A percentile compares a stretch with the other conserved stretches of the same genome.
Evolutionary conservation across 2,888 invertebrate species (phyloP).

Genomic region (Meteorus cinctellus): DNA sequence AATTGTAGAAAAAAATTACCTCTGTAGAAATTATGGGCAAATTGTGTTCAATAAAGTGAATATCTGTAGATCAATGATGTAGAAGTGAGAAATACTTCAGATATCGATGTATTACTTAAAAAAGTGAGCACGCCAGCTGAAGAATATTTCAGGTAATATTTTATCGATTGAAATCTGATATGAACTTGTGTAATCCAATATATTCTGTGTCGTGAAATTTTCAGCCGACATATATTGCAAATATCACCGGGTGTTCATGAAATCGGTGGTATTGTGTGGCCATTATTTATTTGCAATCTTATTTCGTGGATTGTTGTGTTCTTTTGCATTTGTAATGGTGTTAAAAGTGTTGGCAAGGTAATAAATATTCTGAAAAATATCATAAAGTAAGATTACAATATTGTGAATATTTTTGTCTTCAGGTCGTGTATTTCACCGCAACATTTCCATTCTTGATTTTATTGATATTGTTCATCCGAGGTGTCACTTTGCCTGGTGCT

Average conservation of each 20-base stretch:
- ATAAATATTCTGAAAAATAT: conserved; percentile 10
- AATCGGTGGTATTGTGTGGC: conserved; percentile 87
- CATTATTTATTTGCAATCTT: conserved; percentile 83
- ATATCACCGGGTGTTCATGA: conserved; percentile 84
- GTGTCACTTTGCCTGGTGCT: conserved; percentile 87
- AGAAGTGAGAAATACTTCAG: conserved; percentile 63
- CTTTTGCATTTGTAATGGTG: conserved; percentile 89
- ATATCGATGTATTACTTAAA: conserved; percentile 62
- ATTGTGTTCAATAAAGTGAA: not conserved
- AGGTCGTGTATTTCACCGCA: conserved; percentile 90
- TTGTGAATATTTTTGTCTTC: conserved; percentile 52
- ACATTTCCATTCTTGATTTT: conserved; percentile 87
- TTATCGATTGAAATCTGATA: not conserved
- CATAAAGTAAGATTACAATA: conserved; percentile 38
- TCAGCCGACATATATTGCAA: conserved; percentile 85
- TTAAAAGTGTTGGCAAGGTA: conserved; percentile 90
- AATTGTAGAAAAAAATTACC: not conserved
- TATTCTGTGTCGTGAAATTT: conserved; percentile 56
- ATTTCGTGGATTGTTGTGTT: conserved; percentile 88
- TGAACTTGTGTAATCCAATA: not conserved
- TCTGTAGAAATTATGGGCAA: not conserved
- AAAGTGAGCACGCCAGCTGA: conserved; percentile 82
- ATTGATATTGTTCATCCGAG: conserved; percentile 82
- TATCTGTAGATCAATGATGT: conserved; percentile 64
- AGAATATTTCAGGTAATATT: conserved; percentile 86